phyloP scores from a whole-genome alignment of 2,797 vertebrate species.

The Danio albolineatus region DNA sequence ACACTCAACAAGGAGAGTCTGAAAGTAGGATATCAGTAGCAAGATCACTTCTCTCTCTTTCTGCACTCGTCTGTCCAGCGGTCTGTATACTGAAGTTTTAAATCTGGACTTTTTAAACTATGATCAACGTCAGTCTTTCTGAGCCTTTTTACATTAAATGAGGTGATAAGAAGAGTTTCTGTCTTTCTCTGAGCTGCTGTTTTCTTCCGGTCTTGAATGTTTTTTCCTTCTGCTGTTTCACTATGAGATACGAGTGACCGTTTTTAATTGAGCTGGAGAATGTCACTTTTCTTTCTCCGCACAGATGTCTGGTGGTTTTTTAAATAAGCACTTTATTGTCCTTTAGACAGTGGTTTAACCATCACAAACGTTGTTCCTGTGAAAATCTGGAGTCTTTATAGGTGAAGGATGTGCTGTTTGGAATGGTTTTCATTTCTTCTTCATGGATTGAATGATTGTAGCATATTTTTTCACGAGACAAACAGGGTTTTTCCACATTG shows the following conservation, averaged over 20 bases:
- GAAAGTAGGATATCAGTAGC: neutral
- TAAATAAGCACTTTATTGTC: conserved; percentile 52
- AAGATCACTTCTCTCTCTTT: neutral
- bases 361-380: neutral
- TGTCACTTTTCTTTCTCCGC: neutral
- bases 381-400: neutral
- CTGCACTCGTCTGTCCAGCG: neutral
- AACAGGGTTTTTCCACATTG: conserved; percentile 7
- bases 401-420: neutral
- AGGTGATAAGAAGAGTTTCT: conserved; percentile 21
- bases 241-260: neutral
- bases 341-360: neutral
- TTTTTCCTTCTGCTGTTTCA: neutral
- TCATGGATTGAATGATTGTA: conserved; percentile 7
- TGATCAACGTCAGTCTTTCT: conserved; percentile 17
- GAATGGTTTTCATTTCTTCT: neutral
- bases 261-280: neutral
- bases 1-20: neutral
- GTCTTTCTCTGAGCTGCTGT: conserved; percentile 20
- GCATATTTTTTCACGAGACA: neutral
- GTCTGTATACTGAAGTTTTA: neutral
- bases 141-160: conserved; percentile 14
- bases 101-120: conserved; percentile 6
- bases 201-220: conserved; percentile 4
- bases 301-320: neutral